phyloP scores from a whole-genome alignment of 1,140 invertebrate genomes.

The Hylaeus anthracinus region DNA sequence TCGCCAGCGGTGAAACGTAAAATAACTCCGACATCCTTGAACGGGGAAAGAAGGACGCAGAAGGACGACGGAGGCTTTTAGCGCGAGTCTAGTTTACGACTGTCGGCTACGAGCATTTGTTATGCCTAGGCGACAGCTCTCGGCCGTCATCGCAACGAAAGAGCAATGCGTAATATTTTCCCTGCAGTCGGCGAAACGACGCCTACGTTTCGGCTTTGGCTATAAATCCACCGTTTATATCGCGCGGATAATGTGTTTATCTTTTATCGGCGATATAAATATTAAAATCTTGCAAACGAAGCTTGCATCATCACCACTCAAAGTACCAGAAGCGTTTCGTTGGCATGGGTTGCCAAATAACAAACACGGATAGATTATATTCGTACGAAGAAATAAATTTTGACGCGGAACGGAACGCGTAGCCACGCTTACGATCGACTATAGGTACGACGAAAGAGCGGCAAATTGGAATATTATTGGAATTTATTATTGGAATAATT shows the following conservation, averaged over 20 bases:
- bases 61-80: conserved; percentile 61
- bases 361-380: not conserved
- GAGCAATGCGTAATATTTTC: conserved; percentile 67
- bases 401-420: not conserved
- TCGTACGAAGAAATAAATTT: not conserved
- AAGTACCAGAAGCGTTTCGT: conserved; percentile 19
- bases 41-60: conserved; percentile 36
- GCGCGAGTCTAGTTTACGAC: conserved; percentile 64
- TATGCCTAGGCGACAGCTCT: conserved; percentile 57
- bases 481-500: too few species aligned
- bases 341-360: not conserved
- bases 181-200: conserved; percentile 58
- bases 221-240: conserved; percentile 67
- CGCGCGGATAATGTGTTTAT: conserved; percentile 67
- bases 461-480: too few species aligned
- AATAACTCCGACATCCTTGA: conserved; percentile 60
- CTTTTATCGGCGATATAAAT: conserved; percentile 68
- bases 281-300: conserved; percentile 36
- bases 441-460: too few species aligned
- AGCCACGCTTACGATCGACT: too few species aligned
- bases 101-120: conserved; percentile 59
- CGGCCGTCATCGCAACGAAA: conserved; percentile 63
- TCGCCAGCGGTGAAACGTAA: conserved; percentile 12
- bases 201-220: conserved; percentile 58
- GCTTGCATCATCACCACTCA: conserved; percentile 42